Base-by-base conservation (phyloP, 2,888 invertebrate genomes). In the Hydropsyche betteni region DNA sequence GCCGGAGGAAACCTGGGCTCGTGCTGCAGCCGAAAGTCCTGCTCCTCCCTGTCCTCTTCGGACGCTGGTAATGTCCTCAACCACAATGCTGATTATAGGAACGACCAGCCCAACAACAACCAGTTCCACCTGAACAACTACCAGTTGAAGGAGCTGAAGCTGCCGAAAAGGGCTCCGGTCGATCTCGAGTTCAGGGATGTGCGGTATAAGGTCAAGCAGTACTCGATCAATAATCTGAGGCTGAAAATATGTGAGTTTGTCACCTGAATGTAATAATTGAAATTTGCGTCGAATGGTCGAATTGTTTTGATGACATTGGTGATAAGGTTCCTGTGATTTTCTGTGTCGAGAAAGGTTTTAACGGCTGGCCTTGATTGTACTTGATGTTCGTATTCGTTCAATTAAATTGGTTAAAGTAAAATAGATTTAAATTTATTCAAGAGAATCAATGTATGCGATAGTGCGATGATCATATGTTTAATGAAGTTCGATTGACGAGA, bases 111-210 rank as follows among this genome's bases (percentile, higher is more conserved):
- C 34, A 77, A 79, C 75, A 78, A 79, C 72, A 76, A 77, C 50
- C 74, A 69, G 61, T 79, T 75, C 73, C 77, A 76, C 36, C 71
- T 78, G 33, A 78, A 78, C 74, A 76, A 79, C 69, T 64, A 69
- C 58, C 76, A 70, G 51, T 74, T 79, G 64, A 76, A 69, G 34
- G 79, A 79, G 74, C 75, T 74, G 55, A 61, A 70, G 16, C 74
- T 79, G 68, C 77, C 77, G 34, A 77, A 76, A 0, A 88, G 92
- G 79, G 88, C 90, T 61, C 89, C 91, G 10, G 88, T 94, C 75
- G 89, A 92, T 80, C 84, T 94, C 74, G 88, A 90, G 79, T 94
- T 94, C 82, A 87, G 87, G 75, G 88, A 93, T 81, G 87, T 94
- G 50, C 88, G 88, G 0, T 94, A 91, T 81, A 84, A 87, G 5